These are phyloP conservation scores for Amphipoea oculea DNA, from an alignment of 2,888 invertebrate genomes.

Conservation along the genomic window DNA sequence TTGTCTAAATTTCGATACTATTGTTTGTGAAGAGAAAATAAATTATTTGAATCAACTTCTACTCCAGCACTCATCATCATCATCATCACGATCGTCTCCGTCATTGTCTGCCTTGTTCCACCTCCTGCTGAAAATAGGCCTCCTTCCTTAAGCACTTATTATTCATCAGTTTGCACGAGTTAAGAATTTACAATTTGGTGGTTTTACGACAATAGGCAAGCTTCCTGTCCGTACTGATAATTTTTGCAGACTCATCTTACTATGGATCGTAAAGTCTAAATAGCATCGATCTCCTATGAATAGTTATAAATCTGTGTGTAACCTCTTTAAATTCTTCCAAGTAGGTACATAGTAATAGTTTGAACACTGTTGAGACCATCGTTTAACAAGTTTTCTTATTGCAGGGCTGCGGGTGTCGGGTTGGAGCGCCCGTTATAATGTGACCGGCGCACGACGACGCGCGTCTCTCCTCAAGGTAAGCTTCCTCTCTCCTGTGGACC, in stretches of 20 bases:
- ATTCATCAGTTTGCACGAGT: background rate
- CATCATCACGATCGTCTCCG: background rate
- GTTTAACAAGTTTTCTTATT: conserved; percentile 61
- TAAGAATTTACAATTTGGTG: background rate
- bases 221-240: background rate
- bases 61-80: background rate
- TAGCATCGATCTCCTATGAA: background rate
- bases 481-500: conserved; percentile 66
- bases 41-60: background rate
- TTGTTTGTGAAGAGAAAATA: too few relatives aligned
- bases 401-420: conserved; percentile 81
- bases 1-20: too few relatives aligned
- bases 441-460: conserved; percentile 86
- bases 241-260: conserved; percentile 9
- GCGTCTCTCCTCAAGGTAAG: conserved; percentile 88
- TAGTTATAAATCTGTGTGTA: background rate
- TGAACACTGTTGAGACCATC: background rate
- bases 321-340: background rate
- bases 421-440: conserved; percentile 86
- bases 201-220: background rate
- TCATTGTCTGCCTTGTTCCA: background rate
- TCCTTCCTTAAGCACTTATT: background rate
- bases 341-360: background rate
- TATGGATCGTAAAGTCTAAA: background rate
- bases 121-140: background rate